Evolutionary conservation across 2,888 invertebrate species (phyloP).

Genomic region (Leucophora obtusa): DNA sequence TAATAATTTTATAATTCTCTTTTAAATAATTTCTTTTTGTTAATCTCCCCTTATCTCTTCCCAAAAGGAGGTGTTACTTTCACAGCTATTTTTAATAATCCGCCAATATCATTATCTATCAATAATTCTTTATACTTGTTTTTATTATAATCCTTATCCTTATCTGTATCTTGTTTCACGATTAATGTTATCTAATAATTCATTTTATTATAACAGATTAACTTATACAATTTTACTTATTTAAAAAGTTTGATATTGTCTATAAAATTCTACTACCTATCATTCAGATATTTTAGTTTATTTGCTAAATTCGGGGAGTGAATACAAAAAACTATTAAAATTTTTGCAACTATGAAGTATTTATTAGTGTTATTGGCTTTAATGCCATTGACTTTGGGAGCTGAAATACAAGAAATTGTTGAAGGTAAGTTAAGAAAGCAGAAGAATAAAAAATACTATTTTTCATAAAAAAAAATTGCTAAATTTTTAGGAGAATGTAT

Average conservation of each 20-base stretch:
- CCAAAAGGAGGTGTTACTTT: neutral
- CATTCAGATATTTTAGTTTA: conserved; percentile 40
- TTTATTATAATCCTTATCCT: conserved; percentile 11
- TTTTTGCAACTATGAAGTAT: conserved; percentile 62
- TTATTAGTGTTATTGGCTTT: conserved; percentile 66
- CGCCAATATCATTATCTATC: neutral
- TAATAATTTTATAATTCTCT: too few species aligned
- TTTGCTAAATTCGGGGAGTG: conserved; percentile 24
- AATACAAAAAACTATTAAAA: neutral
- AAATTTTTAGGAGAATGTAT: too few species aligned
- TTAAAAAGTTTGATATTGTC: neutral
- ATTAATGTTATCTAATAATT: conserved; percentile 21
- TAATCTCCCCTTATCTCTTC: neutral
- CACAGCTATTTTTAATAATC: neutral
- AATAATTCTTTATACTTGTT: neutral
- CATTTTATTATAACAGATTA: conserved; percentile 8
- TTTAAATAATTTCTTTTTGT: neutral
- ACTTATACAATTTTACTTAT: neutral
- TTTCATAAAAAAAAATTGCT: too few species aligned
- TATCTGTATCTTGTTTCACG: neutral
- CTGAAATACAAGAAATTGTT: conserved; percentile 39
- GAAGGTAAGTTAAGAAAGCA: conserved; percentile 48
- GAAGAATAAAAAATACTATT: neutral
- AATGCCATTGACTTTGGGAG: conserved; percentile 47
- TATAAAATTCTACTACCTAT: conserved; percentile 36